These are phyloP conservation scores for Sitophilus oryzae DNA, from an alignment of 1,140 invertebrate genomes.

Conservation along the genomic window DNA sequence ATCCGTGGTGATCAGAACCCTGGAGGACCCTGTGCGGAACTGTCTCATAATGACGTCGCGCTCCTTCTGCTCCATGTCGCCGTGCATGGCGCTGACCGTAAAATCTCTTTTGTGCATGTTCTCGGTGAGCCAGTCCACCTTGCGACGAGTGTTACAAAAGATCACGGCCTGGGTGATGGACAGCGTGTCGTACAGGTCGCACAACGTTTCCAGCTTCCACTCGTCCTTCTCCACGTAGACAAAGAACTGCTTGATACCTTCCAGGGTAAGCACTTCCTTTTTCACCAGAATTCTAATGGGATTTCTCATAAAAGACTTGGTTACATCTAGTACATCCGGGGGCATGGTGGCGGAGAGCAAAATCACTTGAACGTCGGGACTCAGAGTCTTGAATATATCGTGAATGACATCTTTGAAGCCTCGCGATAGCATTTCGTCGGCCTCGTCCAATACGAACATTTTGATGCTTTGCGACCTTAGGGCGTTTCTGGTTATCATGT, in stretches of 20 bases:
- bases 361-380: conserved; percentile 89
- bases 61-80: conserved; percentile 98
- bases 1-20: conserved; percentile 96
- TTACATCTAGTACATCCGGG: conserved; percentile 93
- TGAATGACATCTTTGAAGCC: conserved; percentile 99
- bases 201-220: conserved; percentile 98
- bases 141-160: conserved; percentile 97
- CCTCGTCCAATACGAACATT: conserved; percentile 98
- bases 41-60: conserved; percentile 98
- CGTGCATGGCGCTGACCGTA: conserved; percentile 99
- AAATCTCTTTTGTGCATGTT: conserved; percentile 92
- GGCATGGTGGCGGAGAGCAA: conserved; percentile 98
- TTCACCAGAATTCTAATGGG: conserved; percentile 96
- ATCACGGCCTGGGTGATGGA: conserved; percentile 98
- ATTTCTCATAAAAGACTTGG: conserved; percentile 93
- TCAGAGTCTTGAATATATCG: conserved; percentile 93
- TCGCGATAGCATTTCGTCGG: conserved; percentile 99
- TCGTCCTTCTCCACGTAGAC: conserved; percentile 91
- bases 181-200: conserved; percentile 94
- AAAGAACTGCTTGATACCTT: conserved; percentile 87
- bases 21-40: conserved; percentile 92
- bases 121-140: conserved; percentile 94
- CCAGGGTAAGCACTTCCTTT: conserved; percentile 50
- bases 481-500: conserved; percentile 94
- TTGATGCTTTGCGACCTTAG: conserved; percentile 85